Conservation (phyloP, 2,888 invertebrate species). For the Andrena bicolor region DNA sequence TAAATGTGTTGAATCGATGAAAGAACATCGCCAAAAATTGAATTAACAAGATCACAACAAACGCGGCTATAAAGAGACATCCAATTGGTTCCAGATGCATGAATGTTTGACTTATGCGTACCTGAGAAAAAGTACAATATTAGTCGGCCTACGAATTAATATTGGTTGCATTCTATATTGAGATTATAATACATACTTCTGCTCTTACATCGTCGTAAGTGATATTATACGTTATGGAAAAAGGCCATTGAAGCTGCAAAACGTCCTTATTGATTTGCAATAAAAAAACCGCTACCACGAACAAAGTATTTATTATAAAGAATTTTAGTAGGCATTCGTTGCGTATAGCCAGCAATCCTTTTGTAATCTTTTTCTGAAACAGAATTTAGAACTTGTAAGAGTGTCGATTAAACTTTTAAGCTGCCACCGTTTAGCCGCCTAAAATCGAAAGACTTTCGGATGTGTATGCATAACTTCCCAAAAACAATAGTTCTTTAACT, state of each 20-base stretch:
- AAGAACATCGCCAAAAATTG: constrained; percentile 89
- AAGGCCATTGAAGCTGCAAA: constrained; percentile 87
- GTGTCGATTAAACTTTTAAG: not conserved
- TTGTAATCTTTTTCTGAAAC: constrained; percentile 83
- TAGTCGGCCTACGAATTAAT: constrained; percentile 2
- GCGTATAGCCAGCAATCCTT: constrained; percentile 86
- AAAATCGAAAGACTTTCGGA: too few species aligned
- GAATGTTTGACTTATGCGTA: constrained; percentile 84
- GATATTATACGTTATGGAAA: constrained; percentile 85
- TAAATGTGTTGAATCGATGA: constrained; percentile 88
- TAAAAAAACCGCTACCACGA: constrained; percentile 88
- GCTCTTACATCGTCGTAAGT: constrained; percentile 81
- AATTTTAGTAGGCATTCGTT: constrained; percentile 87
- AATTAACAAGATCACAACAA: constrained; percentile 87
- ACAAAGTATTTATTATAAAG: constrained; percentile 89
- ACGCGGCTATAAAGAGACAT: constrained; percentile 88
- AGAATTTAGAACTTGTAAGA: constrained; percentile 6
- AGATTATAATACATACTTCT: constrained; percentile 79
- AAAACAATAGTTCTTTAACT: too few species aligned
- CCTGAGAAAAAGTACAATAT: constrained; percentile 73
- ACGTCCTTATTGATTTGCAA: constrained; percentile 88
- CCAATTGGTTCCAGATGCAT: constrained; percentile 88
- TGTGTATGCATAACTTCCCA: too few species aligned
- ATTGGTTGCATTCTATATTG: not conserved
- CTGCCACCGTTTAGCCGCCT: too few species aligned